phyloP scores from a whole-genome alignment of 2,888 invertebrate genomes.

The Disparrhopalites patrizii region DNA sequence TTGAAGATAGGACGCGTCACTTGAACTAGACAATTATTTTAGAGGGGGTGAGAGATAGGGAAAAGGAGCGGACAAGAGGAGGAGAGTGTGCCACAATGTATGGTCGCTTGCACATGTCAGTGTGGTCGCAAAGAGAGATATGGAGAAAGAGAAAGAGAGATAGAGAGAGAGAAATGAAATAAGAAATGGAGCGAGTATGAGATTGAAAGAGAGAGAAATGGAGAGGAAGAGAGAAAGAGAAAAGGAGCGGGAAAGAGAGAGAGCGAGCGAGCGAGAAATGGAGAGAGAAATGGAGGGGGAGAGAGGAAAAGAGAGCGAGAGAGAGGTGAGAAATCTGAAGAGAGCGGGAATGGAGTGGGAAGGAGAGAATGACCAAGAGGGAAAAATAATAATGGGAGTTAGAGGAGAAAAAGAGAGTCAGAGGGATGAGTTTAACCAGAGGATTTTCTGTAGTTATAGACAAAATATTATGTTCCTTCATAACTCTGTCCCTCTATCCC shows the following conservation, averaged over 20 bases:
- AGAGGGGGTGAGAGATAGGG: background rate
- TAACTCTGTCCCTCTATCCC: too few relatives aligned
- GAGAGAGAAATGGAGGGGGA: background rate
- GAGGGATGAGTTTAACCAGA: background rate
- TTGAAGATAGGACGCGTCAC: background rate
- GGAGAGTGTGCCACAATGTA: background rate
- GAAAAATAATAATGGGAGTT: background rate
- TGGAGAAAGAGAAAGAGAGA: background rate
- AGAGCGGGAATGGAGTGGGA: background rate
- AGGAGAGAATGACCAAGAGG: background rate
- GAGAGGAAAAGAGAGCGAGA: background rate
- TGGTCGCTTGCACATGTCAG: too few relatives aligned
- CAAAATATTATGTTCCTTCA: too few relatives aligned
- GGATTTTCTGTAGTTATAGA: too few relatives aligned
- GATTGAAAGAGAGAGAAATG: background rate
- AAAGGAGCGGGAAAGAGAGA: too few relatives aligned
- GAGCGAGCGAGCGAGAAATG: too few relatives aligned
- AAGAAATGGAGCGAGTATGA: background rate
- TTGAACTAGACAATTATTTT: background rate
- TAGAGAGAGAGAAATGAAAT: background rate
- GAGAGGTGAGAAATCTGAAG: too few relatives aligned
- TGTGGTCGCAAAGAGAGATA: too few relatives aligned
- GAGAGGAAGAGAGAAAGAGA: background rate
- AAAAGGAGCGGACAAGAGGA: background rate
- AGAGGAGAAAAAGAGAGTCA: conserved; percentile 12